Percentiles rank a stretch among this genome's conserved stretches.
phyloP scores from a whole-genome alignment of 2,888 invertebrate genomes.

The Lasioglossum marginatum region DNA sequence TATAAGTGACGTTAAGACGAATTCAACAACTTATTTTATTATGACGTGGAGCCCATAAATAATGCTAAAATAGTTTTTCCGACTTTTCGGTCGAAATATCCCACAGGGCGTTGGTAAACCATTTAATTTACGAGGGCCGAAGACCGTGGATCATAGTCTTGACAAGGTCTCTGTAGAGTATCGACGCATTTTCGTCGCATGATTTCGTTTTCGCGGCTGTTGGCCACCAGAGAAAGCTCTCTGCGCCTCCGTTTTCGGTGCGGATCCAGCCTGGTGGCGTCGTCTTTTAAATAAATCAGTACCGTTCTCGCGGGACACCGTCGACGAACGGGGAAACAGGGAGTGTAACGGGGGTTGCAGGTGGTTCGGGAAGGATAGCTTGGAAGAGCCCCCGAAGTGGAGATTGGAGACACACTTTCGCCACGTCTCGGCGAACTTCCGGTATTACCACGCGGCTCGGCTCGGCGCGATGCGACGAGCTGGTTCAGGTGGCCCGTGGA shows the following conservation, averaged over 20 bases:
- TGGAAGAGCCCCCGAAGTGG: conserved; percentile 29
- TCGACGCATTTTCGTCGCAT: conserved; percentile 20
- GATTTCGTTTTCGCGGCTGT: conserved; percentile 16
- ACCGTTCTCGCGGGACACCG: conserved; percentile 62
- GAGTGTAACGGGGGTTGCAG: background rate
- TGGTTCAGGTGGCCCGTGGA: conserved; percentile 26
- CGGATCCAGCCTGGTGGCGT: conserved; percentile 56
- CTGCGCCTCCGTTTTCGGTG: conserved; percentile 12
- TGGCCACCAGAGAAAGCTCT: conserved; percentile 4
- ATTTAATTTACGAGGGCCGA: conserved; percentile 2
- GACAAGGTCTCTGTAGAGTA: background rate
- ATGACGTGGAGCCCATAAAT: no score
- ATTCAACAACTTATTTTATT: no score
- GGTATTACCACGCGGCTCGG: conserved; percentile 36
- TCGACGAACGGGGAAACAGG: conserved; percentile 25
- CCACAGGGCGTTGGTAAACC: background rate
- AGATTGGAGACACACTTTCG: conserved; percentile 51
- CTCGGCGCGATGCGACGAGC: background rate
- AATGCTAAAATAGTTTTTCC: no score
- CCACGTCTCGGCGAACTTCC: conserved; percentile 50
- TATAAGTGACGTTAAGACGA: no score
- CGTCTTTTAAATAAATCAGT: conserved; percentile 73
- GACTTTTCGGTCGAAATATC: no score
- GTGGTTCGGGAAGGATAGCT: conserved; percentile 17
- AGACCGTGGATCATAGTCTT: background rate